Conservation (phyloP, 2,113 vertebrate species). For the Carollia perspicillata region DNA sequence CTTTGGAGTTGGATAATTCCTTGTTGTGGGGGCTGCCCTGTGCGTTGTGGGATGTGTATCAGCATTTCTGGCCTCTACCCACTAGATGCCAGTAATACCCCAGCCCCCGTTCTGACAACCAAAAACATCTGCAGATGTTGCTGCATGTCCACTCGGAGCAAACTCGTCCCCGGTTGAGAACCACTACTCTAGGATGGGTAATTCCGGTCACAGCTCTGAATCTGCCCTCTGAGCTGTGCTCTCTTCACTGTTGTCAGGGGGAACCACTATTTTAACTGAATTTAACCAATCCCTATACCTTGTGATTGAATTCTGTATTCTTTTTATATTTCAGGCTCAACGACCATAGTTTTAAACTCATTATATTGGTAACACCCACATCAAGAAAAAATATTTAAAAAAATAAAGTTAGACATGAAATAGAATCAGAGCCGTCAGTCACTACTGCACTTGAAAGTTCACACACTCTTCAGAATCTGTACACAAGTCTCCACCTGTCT, state of each 20-base stretch:
- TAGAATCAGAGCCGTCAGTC: not conserved
- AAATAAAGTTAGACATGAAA: not conserved
- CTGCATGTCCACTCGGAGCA: not conserved
- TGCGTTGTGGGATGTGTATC: too few species aligned
- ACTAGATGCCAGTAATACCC: not conserved
- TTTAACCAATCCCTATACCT: not conserved
- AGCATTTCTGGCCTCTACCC: too few species aligned
- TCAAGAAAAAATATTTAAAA: not conserved
- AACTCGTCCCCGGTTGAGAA: not conserved
- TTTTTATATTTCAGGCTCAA: not conserved
- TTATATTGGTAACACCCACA: not conserved
- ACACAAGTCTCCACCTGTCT: not conserved
- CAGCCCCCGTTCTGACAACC: not conserved
- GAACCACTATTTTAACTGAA: not conserved
- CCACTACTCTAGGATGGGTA: not conserved
- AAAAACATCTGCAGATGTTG: not conserved
- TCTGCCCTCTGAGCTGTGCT: not conserved
- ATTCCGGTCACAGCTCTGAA: not conserved
- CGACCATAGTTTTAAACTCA: not conserved
- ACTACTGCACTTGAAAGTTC: not conserved
- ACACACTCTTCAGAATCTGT: not conserved
- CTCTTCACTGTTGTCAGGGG: not conserved
- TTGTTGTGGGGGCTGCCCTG: too few species aligned
- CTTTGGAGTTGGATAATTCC: too few species aligned
- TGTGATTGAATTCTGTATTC: not conserved